Base-by-base conservation (phyloP, 2,888 invertebrate species). In the Glomeris marginata region DNA sequence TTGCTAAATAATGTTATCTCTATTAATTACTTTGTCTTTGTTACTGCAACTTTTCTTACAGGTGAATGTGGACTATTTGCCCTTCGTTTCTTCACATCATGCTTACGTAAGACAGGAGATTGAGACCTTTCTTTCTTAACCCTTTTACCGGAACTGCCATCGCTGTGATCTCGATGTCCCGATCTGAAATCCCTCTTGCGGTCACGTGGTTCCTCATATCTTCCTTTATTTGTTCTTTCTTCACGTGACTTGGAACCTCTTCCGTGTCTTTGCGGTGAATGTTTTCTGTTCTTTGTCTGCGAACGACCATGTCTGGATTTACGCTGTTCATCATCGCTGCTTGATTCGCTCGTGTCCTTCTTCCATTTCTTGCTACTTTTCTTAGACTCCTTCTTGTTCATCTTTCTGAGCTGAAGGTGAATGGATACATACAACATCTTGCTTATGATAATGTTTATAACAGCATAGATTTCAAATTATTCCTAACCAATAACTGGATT, bases 401-500 rank as follows among this genome's bases (percentile, higher is more conserved):
- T 57, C 55, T 57, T 66, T 54, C 40, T 2, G 10, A 38, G 18
- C 40, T 38, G 40, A 38, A 5, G n/a, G n/a, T n/a, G n/a, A n/a
- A n/a, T n/a, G n/a, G n/a, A 38, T 16, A 3, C 18, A 38, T 5
- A 38, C 40, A 38, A 16, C 3, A 3, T 38, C 5, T 38, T 18
- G 8, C 16, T 5, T 5, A 2, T 15, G 8, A 15, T 3, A 16
- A 16, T 8, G 15, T 38, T 2, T 36, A 35, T 8, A 33, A n/a
- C 3, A 36, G 28, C 18, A 18, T 11, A 18, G 13, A 13, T 36
- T 47, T 11, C 1, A 33, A 48, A 18, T 33, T 36, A 22, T 36
- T 28, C 1, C 57, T 53, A 54, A 91, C 76, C 60, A 88, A 72
- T 62, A 85, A 78, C 59, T 88, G 79, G 1, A 95, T 70, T 61